These are phyloP conservation scores for Amiota communis DNA, from an alignment of 2,888 invertebrate genomes.

Conservation along the genomic window DNA sequence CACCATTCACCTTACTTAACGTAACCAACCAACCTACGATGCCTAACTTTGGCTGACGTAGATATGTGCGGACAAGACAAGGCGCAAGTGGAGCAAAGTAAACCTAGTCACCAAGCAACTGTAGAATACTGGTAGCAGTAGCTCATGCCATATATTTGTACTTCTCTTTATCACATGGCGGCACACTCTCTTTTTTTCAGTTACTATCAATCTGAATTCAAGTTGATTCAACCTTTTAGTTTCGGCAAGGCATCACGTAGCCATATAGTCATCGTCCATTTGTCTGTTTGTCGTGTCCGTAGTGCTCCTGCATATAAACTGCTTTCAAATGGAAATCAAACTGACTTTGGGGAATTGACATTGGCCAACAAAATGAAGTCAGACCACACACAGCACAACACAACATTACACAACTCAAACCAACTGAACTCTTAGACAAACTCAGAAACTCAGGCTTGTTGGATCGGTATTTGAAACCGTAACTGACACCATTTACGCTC, in stretches of 20 bases:
- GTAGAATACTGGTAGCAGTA: no score
- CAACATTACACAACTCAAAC: not conserved
- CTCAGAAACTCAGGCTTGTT: not conserved
- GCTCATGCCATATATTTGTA: no score
- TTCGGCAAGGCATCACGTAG: not conserved
- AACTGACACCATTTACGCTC: constrained; percentile 7
- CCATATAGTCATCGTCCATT: not conserved
- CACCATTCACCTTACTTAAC: no score
- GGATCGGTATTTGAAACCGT: constrained; percentile 16
- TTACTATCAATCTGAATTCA: constrained; percentile 8
- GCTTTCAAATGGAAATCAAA: constrained; percentile 38
- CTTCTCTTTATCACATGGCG: no score
- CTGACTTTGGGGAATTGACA: constrained; percentile 33
- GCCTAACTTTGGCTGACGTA: no score
- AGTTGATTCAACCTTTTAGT: no score
- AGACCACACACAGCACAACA: not conserved
- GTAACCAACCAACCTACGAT: no score
- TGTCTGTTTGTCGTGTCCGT: not conserved
- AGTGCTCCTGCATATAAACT: constrained; percentile 12
- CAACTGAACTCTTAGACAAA: not conserved
- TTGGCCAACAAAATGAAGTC: not conserved
- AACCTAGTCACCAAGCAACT: no score
- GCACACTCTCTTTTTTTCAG: not conserved
- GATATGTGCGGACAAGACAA: no score
- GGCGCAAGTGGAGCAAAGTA: no score